Conservation (phyloP, 2,888 invertebrate species). For the Arenicola marina region DNA sequence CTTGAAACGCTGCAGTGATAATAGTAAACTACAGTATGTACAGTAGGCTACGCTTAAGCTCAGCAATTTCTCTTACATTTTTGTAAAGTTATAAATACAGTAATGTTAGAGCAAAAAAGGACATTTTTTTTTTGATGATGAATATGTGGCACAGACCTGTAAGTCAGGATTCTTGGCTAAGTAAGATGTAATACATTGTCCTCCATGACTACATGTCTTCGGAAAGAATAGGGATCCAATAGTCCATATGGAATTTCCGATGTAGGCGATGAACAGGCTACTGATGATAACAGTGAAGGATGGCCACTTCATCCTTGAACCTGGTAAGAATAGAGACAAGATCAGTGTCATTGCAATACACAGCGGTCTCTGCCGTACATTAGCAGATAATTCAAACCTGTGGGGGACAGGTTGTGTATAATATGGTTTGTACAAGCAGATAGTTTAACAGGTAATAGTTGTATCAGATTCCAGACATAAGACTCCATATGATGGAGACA, state of each 20-base stretch:
- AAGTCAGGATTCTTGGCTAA: slow-evolving; percentile 52
- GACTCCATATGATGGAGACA: too few relatives aligned
- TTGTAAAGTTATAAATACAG: background rate
- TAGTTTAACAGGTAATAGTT: too few relatives aligned
- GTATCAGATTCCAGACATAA: too few relatives aligned
- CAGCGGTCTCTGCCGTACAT: too few relatives aligned
- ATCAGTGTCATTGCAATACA: too few relatives aligned
- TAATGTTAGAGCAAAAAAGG: background rate
- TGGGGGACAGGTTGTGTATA: too few relatives aligned
- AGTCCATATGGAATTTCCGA: slow-evolving; percentile 62
- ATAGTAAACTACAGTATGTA: background rate
- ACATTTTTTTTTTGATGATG: background rate
- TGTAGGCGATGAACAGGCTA: slow-evolving; percentile 61
- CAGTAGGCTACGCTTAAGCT: background rate
- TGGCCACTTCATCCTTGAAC: background rate
- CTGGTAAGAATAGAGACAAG: too few relatives aligned
- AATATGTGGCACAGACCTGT: slow-evolving; percentile 43
- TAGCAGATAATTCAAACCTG: too few relatives aligned
- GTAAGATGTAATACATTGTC: slow-evolving; percentile 52
- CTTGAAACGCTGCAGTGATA: background rate
- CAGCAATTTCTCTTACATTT: background rate
- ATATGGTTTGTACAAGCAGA: too few relatives aligned
- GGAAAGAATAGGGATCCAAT: slow-evolving; percentile 63
- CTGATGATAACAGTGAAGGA: slow-evolving; percentile 55
- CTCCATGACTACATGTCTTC: slow-evolving; percentile 42